Evolutionary conservation across 2,797 vertebrate species (phyloP), one percentile per base, ranked within the genome.

Genomic region (Choloepus didactylus): DNA sequence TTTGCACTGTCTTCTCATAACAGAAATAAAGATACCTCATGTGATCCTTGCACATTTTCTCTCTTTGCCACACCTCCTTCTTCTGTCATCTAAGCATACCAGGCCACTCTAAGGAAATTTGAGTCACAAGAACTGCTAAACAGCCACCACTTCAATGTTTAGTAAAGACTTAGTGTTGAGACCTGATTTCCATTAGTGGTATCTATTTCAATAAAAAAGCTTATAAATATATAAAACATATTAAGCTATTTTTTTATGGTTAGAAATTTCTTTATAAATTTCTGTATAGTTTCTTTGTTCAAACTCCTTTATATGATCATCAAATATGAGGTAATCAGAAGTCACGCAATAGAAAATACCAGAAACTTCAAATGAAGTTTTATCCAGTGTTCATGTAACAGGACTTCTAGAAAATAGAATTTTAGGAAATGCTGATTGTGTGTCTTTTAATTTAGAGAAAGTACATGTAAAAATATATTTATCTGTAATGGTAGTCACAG

Each of bases 391-490:
- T 80, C 18, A 56, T 29, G 19, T 84, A 59, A n/a, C 6, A 35
- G 3, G 23, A 41, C 44, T 69, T 59, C 19, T 75, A 75, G 16
- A 95, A 51, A 59, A 59, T 69, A 0, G 66, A 41, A 54, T 56
- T 59, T 89, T 83, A 86, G 19, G 3, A 97, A 79, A 89, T 46
- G 8, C 29, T 44, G 35, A 19, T 27, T 81, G 12, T 76, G 6
- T 79, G 2, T 66, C 19, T 59, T 79, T 59, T 75, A 92, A 75
- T 73, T 62, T 70, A 46, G 56, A 87, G 35, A 84, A 96, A 92
- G 60, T 66, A 27, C 25, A n/a, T 41, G 18, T 35, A 11, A 5
- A 66, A 72, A 81, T 41, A 23, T 25, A 41, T 41, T 87, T 77
- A 35, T 41, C 49, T 92, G 29, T 70, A 72, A n/a, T 29, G 29